phyloP scores from a whole-genome alignment of 2,888 invertebrate genomes.

The Diaperis boleti region DNA sequence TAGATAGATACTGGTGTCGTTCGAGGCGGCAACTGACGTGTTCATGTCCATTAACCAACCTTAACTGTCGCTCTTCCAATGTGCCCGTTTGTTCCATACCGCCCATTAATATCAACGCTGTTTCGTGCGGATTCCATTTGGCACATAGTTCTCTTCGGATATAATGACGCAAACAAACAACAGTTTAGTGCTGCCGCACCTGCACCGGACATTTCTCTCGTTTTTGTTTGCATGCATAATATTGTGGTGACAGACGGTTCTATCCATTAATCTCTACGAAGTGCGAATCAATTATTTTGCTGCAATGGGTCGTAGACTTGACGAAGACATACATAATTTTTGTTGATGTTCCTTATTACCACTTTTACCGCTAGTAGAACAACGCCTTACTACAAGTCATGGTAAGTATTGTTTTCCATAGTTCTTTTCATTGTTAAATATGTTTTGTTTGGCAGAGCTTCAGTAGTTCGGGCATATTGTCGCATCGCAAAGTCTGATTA shows the following conservation, averaged over 20 bases:
- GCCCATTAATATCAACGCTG: conserved; percentile 40
- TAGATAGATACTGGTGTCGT: conserved; percentile 29
- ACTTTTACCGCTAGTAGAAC: no score
- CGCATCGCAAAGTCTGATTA: no score
- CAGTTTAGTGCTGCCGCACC: conserved; percentile 48
- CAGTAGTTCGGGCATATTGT: no score
- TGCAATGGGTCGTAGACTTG: not conserved
- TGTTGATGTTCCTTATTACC: no score
- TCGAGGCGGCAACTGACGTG: conserved; percentile 34
- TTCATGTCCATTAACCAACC: conserved; percentile 43
- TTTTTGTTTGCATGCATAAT: conserved; percentile 60
- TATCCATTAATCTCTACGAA: conserved; percentile 59
- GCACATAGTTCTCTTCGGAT: conserved; percentile 38
- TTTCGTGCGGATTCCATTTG: conserved; percentile 41
- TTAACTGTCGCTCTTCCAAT: conserved; percentile 38
- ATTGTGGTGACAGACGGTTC: conserved; percentile 59
- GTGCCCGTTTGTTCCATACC: conserved; percentile 39
- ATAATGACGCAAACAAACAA: conserved; percentile 41
- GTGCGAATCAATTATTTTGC: conserved; percentile 55
- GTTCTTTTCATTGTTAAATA: no score
- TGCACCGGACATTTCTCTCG: conserved; percentile 53
- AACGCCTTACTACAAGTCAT: no score
- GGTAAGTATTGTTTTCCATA: no score
- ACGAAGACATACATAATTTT: no score
- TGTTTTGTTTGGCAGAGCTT: no score